Conservation (phyloP, 2,797 vertebrate genomes). For the Cottoperca gobio region DNA sequence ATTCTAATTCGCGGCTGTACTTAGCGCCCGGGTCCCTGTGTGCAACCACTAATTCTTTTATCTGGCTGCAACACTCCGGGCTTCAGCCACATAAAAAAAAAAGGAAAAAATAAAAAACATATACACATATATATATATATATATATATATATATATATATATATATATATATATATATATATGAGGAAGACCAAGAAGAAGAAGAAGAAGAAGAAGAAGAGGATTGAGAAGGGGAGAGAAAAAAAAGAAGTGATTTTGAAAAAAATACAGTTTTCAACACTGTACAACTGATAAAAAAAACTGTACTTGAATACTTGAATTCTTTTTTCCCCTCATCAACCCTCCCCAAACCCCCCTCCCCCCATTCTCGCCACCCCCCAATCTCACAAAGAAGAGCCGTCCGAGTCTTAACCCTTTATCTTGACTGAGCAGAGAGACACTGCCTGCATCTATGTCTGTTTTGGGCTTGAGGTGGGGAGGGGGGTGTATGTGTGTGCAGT, state of each 20-base stretch:
- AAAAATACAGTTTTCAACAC: conserved; percentile 85
- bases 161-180: conserved; percentile 8
- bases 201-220: conserved; percentile 3
- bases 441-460: conserved; percentile 88
- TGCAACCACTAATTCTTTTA: conserved; percentile 99
- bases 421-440: conserved; percentile 96
- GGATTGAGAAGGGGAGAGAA: neutral
- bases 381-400: conserved; percentile 89
- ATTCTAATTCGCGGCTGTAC: conserved; percentile 97
- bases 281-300: conserved; percentile 92
- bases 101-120: conserved; percentile 39
- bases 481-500: conserved; percentile 39
- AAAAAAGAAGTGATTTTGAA: conserved; percentile 83
- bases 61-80: conserved; percentile 98
- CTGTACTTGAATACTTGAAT: conserved; percentile 95
- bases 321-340: conserved; percentile 69
- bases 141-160: conserved; percentile 22
- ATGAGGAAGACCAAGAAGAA: conserved; percentile 28
- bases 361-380: conserved; percentile 36
- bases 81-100: conserved; percentile 94
- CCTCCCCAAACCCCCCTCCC: conserved; percentile 1
- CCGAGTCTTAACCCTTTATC: conserved; percentile 99
- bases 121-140: conserved; percentile 11
- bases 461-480: conserved; percentile 22
- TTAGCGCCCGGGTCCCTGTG: conserved; percentile 92